Evolutionary conservation across 2,888 invertebrate species (phyloP).

Genomic region (Chaitophorus viminalis): DNA sequence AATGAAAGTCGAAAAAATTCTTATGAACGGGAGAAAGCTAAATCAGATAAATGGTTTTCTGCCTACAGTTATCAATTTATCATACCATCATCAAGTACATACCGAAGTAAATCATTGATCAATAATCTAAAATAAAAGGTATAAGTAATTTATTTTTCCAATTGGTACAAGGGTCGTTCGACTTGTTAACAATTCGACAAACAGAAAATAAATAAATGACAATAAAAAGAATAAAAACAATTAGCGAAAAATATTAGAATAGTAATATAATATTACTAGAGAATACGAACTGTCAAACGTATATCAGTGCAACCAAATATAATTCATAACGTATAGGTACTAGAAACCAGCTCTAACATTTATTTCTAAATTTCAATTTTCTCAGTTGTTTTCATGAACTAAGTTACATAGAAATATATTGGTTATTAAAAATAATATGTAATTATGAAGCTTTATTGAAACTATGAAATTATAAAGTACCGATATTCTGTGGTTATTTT

Average conservation of each 20-base stretch:
- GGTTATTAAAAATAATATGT: too few relatives aligned
- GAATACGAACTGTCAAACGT: too few relatives aligned
- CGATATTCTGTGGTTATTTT: too few relatives aligned
- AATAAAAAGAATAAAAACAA: background rate
- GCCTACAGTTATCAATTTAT: background rate
- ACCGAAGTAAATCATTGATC: background rate
- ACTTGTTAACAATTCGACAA: background rate
- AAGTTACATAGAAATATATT: too few relatives aligned
- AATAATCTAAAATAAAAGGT: background rate
- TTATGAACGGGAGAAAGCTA: conserved; percentile 37
- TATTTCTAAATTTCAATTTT: too few relatives aligned
- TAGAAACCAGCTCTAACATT: too few relatives aligned
- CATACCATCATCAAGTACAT: background rate
- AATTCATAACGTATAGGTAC: too few relatives aligned
- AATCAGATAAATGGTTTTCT: conserved; percentile 2
- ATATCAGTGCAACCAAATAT: too few relatives aligned
- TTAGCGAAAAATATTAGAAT: background rate
- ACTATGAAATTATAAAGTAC: too few relatives aligned
- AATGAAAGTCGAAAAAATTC: conserved; percentile 21
- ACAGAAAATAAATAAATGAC: background rate
- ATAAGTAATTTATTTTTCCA: background rate
- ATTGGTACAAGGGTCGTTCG: background rate
- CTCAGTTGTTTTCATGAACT: too few relatives aligned
- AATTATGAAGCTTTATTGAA: too few relatives aligned
- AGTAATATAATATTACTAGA: background rate